Base-by-base conservation (phyloP, 2,113 vertebrate species). In the Alectura lathami region DNA sequence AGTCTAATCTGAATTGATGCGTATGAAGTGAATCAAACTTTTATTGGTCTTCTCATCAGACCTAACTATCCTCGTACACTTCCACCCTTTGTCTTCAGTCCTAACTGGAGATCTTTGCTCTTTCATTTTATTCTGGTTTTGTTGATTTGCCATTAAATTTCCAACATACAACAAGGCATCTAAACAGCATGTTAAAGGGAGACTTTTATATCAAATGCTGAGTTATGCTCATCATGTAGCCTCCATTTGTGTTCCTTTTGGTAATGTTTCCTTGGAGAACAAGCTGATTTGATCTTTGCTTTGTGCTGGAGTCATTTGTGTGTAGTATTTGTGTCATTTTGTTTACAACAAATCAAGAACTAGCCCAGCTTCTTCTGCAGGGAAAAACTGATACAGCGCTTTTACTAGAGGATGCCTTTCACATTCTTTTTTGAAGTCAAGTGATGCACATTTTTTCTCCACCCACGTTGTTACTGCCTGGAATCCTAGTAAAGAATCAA, bases 401-500 rank as follows among this genome's bases (percentile, higher is more conserved):
- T 96, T 89, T 89, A 87, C 79, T 76, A 67, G 51, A 56, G 26
- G 20, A 62, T 86, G 77, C 16, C 24, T 91, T 84, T 75, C 57
- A 81, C 64, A n/a, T 81, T 93, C 63, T 86, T 91, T 75, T 36
- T 34, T n/a, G 14, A 79, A 91, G 47, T 75, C 47, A 73, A 83
- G 18, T 54, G 53, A 40, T 88, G 56, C 54, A 64, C 32, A 56
- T 93, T 86, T 85, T 95, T 95, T 81, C 48, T 91, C 94, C 83
- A 88, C 83, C 69, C 88, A 12, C 68, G 47, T 29, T 63, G 16
- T 83, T 92, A 54, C 64, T 96, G 89, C 88, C 92, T 94, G 88
- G 83, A 94, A 81, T 91, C 29, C 69, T 92, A 66, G 83, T 91
- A 88, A 88, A 91, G 88, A 94, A 94, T 81, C 70, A 93, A 95